Percentiles rank a stretch among this genome's conserved stretches.
Evolutionary conservation across 1,140 invertebrate genomes (phyloP).

Genomic region (Vollenhovia emeryi): DNA sequence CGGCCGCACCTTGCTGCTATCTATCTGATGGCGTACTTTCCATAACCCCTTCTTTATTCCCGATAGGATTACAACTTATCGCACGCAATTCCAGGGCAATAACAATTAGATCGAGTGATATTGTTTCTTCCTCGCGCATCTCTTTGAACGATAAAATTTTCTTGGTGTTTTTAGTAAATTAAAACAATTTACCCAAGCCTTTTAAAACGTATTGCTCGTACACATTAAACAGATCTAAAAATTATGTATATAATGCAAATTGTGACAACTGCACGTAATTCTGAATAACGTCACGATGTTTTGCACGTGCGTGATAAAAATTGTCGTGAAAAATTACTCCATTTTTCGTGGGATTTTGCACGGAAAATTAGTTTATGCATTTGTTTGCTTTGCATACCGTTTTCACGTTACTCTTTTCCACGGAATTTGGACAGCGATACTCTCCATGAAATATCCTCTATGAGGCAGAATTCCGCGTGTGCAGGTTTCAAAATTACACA

Average conservation of each 20-base stretch:
- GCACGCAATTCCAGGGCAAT: background rate
- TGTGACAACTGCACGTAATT: background rate
- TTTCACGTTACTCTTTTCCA: background rate
- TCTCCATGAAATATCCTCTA: background rate
- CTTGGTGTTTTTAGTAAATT: background rate
- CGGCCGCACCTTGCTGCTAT: conserved; percentile 29
- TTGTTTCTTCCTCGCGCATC: background rate
- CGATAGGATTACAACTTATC: conserved; percentile 25
- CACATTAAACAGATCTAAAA: background rate
- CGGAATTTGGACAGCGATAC: background rate
- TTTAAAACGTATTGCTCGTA: background rate
- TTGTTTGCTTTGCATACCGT: background rate
- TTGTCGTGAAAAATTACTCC: background rate
- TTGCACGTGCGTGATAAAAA: background rate
- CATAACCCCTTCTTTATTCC: conserved; percentile 5
- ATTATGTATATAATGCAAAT: background rate
- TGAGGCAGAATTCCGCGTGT: background rate
- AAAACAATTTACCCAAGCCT: background rate
- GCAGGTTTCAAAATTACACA: background rate
- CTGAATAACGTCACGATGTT: background rate
- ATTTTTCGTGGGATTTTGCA: background rate
- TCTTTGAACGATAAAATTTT: background rate
- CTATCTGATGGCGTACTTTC: conserved; percentile 2
- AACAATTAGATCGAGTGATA: conserved; percentile 5
- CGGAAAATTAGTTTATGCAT: background rate